A percentile compares a stretch with the other conserved stretches of the same genome.
Evolutionary conservation across 2,797 vertebrate species (phyloP).

Genomic region (Pipistrellus kuhlii): DNA sequence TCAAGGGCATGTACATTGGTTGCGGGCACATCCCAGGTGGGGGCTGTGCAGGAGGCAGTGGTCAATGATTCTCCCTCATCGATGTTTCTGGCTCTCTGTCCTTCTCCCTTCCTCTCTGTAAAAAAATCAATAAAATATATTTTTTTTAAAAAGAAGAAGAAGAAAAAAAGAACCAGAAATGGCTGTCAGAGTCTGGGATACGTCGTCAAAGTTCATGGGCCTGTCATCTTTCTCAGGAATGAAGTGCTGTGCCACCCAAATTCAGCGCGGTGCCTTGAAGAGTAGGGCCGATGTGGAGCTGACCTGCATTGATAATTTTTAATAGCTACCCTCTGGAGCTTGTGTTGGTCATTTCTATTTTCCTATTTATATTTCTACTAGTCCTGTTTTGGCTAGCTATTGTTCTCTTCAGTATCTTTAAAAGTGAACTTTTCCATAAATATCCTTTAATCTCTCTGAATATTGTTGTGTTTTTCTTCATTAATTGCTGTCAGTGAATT

Average conservation of each 20-base stretch:
- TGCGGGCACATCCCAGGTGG: too few relatives aligned
- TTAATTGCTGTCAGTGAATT: conserved; percentile 77
- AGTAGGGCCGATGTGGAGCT: not conserved
- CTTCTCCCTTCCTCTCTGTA: too few relatives aligned
- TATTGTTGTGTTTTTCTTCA: conserved; percentile 32
- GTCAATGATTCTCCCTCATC: too few relatives aligned
- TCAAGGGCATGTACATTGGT: too few relatives aligned
- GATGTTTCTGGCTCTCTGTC: too few relatives aligned
- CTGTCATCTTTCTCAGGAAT: not conserved
- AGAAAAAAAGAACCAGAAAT: not conserved
- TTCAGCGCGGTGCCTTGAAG: not conserved
- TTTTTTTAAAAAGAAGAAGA: too few relatives aligned
- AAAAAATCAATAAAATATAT: too few relatives aligned
- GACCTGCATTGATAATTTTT: not conserved
- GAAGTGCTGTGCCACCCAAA: not conserved
- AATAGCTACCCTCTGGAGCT: not conserved
- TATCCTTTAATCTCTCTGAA: conserved; percentile 71
- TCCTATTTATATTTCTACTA: not conserved
- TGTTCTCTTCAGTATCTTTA: conserved; percentile 54
- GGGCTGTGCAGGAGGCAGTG: too few relatives aligned
- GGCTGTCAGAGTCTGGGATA: not conserved
- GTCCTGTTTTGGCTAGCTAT: conserved; percentile 49
- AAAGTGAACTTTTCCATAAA: conserved; percentile 71
- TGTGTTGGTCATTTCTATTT: conserved; percentile 26
- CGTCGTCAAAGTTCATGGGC: not conserved